Percentiles rank a stretch among this genome's conserved stretches.
These are phyloP conservation scores for Nymphalis c-album DNA, from an alignment of 2,888 invertebrate genomes.

Conservation along the genomic window DNA sequence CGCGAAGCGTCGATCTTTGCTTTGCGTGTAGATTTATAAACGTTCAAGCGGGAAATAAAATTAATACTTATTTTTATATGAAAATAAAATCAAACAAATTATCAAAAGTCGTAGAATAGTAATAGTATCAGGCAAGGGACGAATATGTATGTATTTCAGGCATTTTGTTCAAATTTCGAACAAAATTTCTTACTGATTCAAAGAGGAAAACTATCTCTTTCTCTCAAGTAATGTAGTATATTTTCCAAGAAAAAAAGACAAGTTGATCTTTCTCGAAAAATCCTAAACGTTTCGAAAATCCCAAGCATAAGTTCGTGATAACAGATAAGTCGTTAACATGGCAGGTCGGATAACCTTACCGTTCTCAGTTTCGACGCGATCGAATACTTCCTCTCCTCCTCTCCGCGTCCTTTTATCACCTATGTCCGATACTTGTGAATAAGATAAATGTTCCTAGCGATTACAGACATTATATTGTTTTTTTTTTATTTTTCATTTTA, in stretches of 20 bases:
- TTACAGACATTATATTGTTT: no score
- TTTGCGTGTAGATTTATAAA: no score
- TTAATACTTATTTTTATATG: no score
- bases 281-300: neutral
- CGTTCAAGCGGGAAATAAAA: no score
- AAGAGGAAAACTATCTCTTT: no score
- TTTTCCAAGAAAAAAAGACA: no score
- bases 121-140: neutral
- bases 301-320: slow-evolving; percentile 11
- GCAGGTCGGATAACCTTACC: slow-evolving; percentile 10
- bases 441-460: neutral
- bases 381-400: no score
- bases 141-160: neutral
- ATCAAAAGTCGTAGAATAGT: no score
- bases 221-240: no score
- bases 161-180: neutral
- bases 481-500: no score
- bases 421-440: neutral
- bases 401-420: neutral
- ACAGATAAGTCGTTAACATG: slow-evolving; percentile 18
- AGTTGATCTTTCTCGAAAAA: slow-evolving; percentile 8
- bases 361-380: slow-evolving; percentile 9
- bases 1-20: no score
- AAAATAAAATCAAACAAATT: no score
- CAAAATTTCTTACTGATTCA: neutral